Conservation (phyloP, 1,140 invertebrate genomes). For the Psilanteris sp. region DNA sequence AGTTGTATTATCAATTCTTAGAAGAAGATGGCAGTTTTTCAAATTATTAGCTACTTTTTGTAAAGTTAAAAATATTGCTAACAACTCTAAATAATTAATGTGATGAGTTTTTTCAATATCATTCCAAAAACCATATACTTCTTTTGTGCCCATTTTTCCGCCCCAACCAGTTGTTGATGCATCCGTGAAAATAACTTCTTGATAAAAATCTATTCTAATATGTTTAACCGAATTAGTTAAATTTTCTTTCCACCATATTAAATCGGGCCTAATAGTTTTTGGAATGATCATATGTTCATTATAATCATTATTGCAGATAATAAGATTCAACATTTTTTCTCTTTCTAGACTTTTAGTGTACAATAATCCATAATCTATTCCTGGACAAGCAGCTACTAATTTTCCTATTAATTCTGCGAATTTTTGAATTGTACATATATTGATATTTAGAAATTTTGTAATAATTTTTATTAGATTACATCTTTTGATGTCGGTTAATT, state of each 20-base stretch:
- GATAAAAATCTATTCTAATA: background rate
- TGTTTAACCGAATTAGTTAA: background rate
- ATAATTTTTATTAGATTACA: no score
- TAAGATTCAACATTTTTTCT: no score
- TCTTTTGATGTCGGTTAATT: no score
- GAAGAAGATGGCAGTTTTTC: background rate
- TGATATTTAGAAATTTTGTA: no score
- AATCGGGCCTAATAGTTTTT: conserved; percentile 2
- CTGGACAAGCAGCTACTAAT: no score
- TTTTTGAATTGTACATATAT: no score
- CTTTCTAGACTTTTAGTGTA: no score
- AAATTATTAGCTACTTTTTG: background rate
- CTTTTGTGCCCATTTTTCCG: background rate
- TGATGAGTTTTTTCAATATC: background rate
- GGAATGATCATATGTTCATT: conserved; percentile 1
- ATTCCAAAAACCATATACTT: background rate
- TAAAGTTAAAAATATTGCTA: background rate
- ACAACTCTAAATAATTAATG: conserved; percentile 1
- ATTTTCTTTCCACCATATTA: background rate
- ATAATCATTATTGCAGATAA: no score
- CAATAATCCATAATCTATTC: no score
- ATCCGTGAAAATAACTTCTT: background rate
- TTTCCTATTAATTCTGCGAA: no score
- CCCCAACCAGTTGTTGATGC: conserved; percentile 1
- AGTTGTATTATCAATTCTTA: no score